Evolutionary conservation across 2,113 vertebrate species (phyloP), one percentile per base, ranked within the genome.

Genomic region (Pluvianellus socialis): DNA sequence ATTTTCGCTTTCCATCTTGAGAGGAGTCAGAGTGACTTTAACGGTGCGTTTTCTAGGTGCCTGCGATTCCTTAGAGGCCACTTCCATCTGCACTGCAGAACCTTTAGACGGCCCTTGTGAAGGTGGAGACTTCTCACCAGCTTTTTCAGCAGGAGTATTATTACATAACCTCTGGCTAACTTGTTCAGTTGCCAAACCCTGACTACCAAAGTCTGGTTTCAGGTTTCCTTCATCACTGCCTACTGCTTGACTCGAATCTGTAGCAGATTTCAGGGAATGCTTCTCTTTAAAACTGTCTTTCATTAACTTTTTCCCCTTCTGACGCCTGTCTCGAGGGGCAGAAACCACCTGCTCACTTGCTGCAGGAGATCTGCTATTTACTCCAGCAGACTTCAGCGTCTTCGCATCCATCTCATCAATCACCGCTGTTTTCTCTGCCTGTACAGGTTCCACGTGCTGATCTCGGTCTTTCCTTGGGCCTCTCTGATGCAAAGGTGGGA

Each of bases 1-100:
- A 89, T 45, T 97, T 71, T 98, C 98, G 1, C 80, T 73, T 92
- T 99, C 99, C 83, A 98, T 98, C 95, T 99, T 99, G 83, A 99
- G 97, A 40, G 98, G 97, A 49, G 98, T 98, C 86, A 98, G 82
- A 5, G 98, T 98, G 14, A 98, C 98, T 96, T 99, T 99, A 49
- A 98, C 98, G 0, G 98, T 97, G 90, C 98, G 98, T 79, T 98
- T 99, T 66, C 96, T 98, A 50, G 96, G 98, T 49, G 96, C 97
- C 55, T 63, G 97, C 0, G 96, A 82, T 61, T 99, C 99, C 77
- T 98, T 98, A 22, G 97, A 77, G 90, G 97, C 94, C 63, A 89
- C 98, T 86, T 98, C 98, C 16, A 84, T n/a, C 66, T 98, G 98
- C 61, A 74, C 79, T 61, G 98, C 95, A 35, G 98, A 86, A 14